Evolutionary conservation across 2,888 invertebrate genomes (phyloP), one percentile per base, ranked within the genome.

Genomic region (Polyploca ridens): DNA sequence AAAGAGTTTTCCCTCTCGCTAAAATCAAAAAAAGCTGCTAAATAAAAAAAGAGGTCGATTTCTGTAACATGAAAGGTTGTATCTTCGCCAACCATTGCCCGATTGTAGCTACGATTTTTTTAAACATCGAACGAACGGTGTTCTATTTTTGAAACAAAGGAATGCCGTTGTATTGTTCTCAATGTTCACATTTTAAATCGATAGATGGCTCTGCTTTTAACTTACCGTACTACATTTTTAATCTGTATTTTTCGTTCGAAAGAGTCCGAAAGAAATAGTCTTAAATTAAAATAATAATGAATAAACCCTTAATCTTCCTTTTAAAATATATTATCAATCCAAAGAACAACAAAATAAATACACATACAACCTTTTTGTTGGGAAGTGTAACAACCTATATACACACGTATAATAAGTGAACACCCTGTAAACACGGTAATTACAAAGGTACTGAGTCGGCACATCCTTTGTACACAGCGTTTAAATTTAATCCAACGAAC

Each of bases 1-100:
- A 71, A 73, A 80, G 74, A 75, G 73, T 69, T 68, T 77, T 77
- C 74, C 76, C 81, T 79, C 79, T 79, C 76, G 77, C 74, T 81
- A 75, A 82, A 82, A 82, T 81, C 79, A 75, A 76, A 76, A 44
- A 69, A 44, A 69, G 68, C 71, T 57, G 66, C 62, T 70, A 70
- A 73, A 69, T 69, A 77, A 74, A 77, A 77, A 73, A 27, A 2
- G 49, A 70, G 67, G 65, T 62, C 73, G 73, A 78, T 76, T 76
- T 67, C 74, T 64, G 70, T 63, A 69, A 77, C 76, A 76, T 75
- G 74, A 80, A 78, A 76, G 72, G 73, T 57, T 63, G 69, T 71
- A 74, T 76, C 64, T 69, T 67, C 61, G 68, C 58, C 14, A 41
- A 44, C 59, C 70, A 70, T 73, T 65, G 68, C 70, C 66, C 65